A percentile compares a stretch with the other conserved stretches of the same genome.
These are phyloP conservation scores for Hyposmocoma kahamanoa DNA, from an alignment of 1,140 invertebrate genomes.

Conservation along the genomic window DNA sequence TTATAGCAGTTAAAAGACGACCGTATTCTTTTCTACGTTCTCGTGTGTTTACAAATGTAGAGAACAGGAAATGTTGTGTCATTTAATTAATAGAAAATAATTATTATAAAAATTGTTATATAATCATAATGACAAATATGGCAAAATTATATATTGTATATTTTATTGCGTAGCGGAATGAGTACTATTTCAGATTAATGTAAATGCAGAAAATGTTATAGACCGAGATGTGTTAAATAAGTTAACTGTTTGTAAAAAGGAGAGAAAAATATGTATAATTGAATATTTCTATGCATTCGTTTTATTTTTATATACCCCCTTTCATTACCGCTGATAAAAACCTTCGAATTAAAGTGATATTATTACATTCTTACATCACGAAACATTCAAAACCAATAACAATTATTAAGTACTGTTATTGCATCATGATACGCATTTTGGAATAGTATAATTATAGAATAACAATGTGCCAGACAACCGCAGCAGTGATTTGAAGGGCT, in stretches of 20 bases:
- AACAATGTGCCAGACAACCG: too few species aligned
- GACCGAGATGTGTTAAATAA: conserved; percentile 66
- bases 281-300: conserved; percentile 64
- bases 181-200: conserved; percentile 69
- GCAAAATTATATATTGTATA: conserved; percentile 62
- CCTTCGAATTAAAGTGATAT: too few species aligned
- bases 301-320: conserved; percentile 34
- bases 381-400: too few species aligned
- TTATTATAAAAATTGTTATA: conserved; percentile 56
- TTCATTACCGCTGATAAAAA: neutral
- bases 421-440: too few species aligned
- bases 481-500: too few species aligned
- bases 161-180: conserved; percentile 70
- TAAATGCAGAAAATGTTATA: conserved; percentile 67
- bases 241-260: conserved; percentile 73
- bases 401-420: too few species aligned
- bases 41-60: conserved; percentile 5
- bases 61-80: conserved; percentile 62
- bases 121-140: conserved; percentile 65
- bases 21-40: too few species aligned
- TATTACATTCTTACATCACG: too few species aligned
- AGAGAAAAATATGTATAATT: conserved; percentile 70
- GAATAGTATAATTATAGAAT: too few species aligned
- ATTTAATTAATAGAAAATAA: conserved; percentile 63
- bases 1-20: too few species aligned